Percentiles rank a stretch among this genome's conserved stretches.
Evolutionary conservation across 2,797 vertebrate genomes (phyloP).

Genomic region (Phrynocephalus vlangalii): DNA sequence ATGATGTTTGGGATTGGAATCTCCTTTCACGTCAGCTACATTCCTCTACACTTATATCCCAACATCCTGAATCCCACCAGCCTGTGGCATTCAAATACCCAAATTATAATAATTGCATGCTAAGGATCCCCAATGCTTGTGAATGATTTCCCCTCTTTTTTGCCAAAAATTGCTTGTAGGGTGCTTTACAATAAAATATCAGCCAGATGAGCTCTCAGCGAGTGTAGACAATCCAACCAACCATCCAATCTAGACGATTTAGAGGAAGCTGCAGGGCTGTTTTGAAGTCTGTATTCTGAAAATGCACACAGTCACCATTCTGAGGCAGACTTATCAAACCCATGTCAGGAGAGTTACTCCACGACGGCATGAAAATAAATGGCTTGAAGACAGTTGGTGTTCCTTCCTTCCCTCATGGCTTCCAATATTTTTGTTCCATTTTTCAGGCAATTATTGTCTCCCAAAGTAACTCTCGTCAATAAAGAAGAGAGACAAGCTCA

Average conservation of each 20-base stretch:
- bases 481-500: not conserved
- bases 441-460: not conserved
- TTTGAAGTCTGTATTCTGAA: not conserved
- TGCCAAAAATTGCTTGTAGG: not conserved
- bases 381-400: not conserved
- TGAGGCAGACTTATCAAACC: not conserved
- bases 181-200: too few relatives aligned
- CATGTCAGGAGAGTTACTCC: not conserved
- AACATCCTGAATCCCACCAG: not conserved
- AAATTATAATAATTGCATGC: not conserved
- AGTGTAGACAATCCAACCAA: too few relatives aligned
- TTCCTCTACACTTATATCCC: not conserved
- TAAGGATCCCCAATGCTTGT: not conserved
- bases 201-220: too few relatives aligned
- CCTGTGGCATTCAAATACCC: not conserved
- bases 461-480: not conserved
- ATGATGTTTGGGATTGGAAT: not conserved
- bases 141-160: not conserved
- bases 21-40: not conserved
- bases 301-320: not conserved
- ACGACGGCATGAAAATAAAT: not conserved
- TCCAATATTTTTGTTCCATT: not conserved
- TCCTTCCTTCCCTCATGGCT: not conserved
- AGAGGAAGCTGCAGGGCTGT: too few relatives aligned
- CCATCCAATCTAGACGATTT: too few relatives aligned